Evolutionary conservation across 2,113 vertebrate genomes (phyloP).

Genomic region (Micronisus gabar): DNA sequence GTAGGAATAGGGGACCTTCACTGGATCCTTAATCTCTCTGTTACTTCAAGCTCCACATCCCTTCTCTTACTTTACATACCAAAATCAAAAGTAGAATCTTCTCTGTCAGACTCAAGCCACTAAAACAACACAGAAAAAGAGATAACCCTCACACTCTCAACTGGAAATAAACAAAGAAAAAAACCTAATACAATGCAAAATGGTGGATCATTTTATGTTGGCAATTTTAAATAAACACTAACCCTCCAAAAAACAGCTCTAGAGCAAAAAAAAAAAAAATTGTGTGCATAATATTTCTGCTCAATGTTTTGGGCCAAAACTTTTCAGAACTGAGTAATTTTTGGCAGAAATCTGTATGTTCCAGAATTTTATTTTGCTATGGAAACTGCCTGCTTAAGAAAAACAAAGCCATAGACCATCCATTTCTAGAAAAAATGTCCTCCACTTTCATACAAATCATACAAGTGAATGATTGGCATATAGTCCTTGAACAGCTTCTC

Average conservation of each 20-base stretch:
- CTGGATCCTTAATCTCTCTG: background rate
- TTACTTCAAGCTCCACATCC: background rate
- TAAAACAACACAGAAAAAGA: background rate
- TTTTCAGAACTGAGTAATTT: background rate
- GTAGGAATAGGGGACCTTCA: background rate
- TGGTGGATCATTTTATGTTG: background rate
- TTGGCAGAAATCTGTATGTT: background rate
- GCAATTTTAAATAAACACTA: background rate
- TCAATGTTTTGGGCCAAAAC: background rate
- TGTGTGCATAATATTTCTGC: background rate
- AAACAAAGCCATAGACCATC: background rate
- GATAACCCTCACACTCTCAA: background rate
- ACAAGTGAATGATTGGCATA: background rate
- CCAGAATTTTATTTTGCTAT: slow-evolving; percentile 16
- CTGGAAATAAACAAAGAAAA: background rate
- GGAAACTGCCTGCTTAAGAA: background rate
- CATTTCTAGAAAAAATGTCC: background rate
- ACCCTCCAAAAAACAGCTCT: background rate
- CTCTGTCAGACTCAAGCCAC: background rate
- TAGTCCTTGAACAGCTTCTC: background rate
- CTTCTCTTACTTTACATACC: background rate
- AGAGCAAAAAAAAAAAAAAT: background rate
- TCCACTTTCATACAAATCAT: background rate
- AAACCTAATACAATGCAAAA: background rate
- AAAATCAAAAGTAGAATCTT: background rate